A percentile compares a stretch with the other conserved stretches of the same genome.
Conservation (phyloP, 1,140 invertebrate species). For the Pantala flavescens region DNA sequence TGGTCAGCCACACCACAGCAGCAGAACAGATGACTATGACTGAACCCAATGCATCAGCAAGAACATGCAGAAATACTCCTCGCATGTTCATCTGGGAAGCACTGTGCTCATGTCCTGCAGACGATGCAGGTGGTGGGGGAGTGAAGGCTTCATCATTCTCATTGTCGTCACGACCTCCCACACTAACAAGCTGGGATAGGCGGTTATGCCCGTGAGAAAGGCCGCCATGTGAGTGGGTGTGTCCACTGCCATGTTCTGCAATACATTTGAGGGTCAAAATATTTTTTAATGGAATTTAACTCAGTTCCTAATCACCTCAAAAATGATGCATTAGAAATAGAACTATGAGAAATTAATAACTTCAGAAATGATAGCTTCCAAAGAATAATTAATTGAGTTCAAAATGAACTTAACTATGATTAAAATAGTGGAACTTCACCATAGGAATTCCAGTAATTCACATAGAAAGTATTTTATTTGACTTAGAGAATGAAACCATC, state of each 20-base stretch:
- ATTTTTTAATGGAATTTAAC: conserved; percentile 15
- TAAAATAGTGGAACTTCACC: too few relatives aligned
- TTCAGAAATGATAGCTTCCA: too few relatives aligned
- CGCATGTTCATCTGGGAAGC: conserved; percentile 91
- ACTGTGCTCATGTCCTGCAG: conserved; percentile 45
- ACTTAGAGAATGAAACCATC: too few relatives aligned
- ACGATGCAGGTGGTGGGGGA: conserved; percentile 34
- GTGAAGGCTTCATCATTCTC: conserved; percentile 65
- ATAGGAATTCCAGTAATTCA: too few relatives aligned
- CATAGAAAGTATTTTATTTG: too few relatives aligned
- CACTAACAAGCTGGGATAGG: conserved; percentile 46
- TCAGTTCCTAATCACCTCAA: conserved; percentile 3
- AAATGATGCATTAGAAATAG: too few relatives aligned
- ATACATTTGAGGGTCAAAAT: conserved; percentile 19
- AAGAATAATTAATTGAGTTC: too few relatives aligned
- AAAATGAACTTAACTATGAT: too few relatives aligned
- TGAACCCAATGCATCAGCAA: conserved; percentile 92
- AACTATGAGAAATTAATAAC: too few relatives aligned
- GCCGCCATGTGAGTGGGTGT: conserved; percentile 60
- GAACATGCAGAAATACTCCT: conserved; percentile 92
- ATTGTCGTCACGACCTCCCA: conserved; percentile 58
- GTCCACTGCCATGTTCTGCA: conserved; percentile 62
- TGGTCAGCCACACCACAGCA: conserved; percentile 74
- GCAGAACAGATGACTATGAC: conserved; percentile 94
- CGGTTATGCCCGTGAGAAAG: conserved; percentile 49